A percentile compares a stretch with the other conserved stretches of the same genome.
phyloP scores from a whole-genome alignment of 2,888 invertebrate species.

The Zaprionus lineosus region DNA sequence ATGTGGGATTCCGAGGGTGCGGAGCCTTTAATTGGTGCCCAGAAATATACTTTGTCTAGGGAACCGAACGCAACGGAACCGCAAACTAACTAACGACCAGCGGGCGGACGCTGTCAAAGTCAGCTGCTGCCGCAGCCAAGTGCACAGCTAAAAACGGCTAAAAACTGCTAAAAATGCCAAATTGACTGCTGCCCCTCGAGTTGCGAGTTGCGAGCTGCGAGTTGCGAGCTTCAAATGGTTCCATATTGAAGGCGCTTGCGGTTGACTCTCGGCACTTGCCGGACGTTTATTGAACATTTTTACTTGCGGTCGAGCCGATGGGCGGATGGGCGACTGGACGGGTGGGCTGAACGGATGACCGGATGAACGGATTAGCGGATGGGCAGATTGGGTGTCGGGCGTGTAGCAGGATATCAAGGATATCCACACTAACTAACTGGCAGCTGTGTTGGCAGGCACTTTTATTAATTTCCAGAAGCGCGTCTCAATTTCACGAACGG shows the following conservation, averaged over 20 bases:
- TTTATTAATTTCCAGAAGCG: conserved; percentile 56
- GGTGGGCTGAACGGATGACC: too few species aligned
- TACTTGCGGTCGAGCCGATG: conserved; percentile 62
- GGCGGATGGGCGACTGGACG: neutral
- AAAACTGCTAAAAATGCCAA: conserved; percentile 62
- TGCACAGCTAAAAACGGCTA: conserved; percentile 49
- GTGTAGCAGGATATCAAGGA: too few species aligned
- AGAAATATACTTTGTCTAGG: conserved; percentile 41
- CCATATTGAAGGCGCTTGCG: conserved; percentile 73
- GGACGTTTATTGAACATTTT: conserved; percentile 78
- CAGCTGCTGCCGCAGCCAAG: conserved; percentile 63
- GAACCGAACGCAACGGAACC: conserved; percentile 45
- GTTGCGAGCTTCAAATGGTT: too few species aligned
- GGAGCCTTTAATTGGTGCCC: conserved; percentile 61
- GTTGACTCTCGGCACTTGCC: conserved; percentile 46
- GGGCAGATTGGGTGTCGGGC: too few species aligned
- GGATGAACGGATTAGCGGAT: too few species aligned
- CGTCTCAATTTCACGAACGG: conserved; percentile 69
- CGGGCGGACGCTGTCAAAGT: conserved; percentile 64
- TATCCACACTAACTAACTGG: conserved; percentile 24
- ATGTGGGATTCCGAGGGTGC: conserved; percentile 3
- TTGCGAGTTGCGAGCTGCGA: conserved; percentile 22
- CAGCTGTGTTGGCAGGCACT: conserved; percentile 34
- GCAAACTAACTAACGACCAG: conserved; percentile 74
- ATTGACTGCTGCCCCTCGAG: conserved; percentile 59